Evolutionary conservation across 2,113 vertebrate species (phyloP).

Genomic region (Sarotherodon lohbergeri): DNA sequence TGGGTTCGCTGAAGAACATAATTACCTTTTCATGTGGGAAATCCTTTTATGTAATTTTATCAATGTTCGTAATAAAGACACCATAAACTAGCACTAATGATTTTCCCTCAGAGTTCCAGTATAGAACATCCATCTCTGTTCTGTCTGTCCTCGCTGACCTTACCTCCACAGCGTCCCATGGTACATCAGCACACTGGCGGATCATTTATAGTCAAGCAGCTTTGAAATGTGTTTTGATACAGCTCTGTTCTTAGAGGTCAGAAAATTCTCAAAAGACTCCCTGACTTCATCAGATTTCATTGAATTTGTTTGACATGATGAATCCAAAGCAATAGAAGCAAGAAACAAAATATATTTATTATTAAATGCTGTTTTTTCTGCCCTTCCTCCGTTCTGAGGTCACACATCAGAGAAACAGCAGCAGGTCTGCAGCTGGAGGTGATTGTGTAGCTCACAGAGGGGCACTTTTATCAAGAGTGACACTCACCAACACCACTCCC

Average conservation of each 20-base stretch:
- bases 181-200: not conserved
- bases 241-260: not conserved
- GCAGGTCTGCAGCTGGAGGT: not conserved
- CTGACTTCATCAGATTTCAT: not conserved
- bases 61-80: not conserved
- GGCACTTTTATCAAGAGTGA: not conserved
- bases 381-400: not conserved
- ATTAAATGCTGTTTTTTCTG: not conserved
- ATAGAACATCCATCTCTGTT: constrained; percentile 4
- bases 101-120: not conserved
- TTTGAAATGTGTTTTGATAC: constrained; percentile 1
- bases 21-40: not conserved
- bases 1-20: not conserved
- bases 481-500: not conserved
- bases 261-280: not conserved
- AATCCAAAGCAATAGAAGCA: not conserved
- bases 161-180: not conserved
- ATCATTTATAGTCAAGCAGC: not conserved
- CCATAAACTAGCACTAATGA: not conserved
- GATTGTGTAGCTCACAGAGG: not conserved
- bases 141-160: constrained; percentile 33
- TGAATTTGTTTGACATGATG: not conserved
- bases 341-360: not conserved
- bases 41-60: not conserved
- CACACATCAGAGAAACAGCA: not conserved